phyloP scores from a whole-genome alignment of 2,888 invertebrate genomes.

The Polylopha cassiicola region DNA sequence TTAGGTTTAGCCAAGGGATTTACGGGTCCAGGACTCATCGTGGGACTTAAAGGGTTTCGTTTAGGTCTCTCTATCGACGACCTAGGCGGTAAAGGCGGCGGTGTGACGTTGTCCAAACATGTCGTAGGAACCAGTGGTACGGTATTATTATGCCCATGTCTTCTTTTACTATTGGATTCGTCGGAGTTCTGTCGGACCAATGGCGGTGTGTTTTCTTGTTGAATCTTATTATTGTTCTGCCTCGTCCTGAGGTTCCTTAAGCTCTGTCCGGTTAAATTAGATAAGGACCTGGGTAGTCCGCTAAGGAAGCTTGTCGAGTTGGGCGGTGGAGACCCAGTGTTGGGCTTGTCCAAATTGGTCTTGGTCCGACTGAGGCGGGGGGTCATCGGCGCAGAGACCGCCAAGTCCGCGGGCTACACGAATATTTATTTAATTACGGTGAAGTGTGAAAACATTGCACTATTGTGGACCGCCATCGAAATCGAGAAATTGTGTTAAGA shows the following conservation, averaged over 20 bases:
- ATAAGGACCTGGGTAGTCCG: constrained; percentile 65
- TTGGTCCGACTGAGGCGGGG: constrained; percentile 32
- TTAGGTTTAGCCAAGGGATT: constrained; percentile 46
- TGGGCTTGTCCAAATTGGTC: constrained; percentile 32
- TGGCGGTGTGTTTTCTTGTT: constrained; percentile 47
- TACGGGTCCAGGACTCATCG: constrained; percentile 27
- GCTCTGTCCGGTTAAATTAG: constrained; percentile 70
- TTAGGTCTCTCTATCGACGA: constrained; percentile 52
- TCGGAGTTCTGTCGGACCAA: constrained; percentile 54
- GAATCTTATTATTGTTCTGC: constrained; percentile 34
- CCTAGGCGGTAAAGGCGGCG: constrained; percentile 58
- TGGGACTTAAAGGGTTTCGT: constrained; percentile 41
- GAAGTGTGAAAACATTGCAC: constrained; percentile 23
- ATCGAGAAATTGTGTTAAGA: constrained; percentile 9
- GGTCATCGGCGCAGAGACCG: constrained; percentile 27
- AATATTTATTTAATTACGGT: constrained; percentile 15
- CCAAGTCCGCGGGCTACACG: constrained; percentile 30
- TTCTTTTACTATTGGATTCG: constrained; percentile 40
- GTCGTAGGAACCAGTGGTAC: constrained; percentile 64
- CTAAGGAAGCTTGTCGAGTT: constrained; percentile 55
- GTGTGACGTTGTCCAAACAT: constrained; percentile 59
- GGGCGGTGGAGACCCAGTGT: constrained; percentile 30
- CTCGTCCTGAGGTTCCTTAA: constrained; percentile 53
- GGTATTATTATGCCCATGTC: constrained; percentile 51
- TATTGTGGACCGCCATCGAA: too few relatives aligned